phyloP scores from a whole-genome alignment of 2,888 invertebrate species.

The Drosophila paranaensis region DNA sequence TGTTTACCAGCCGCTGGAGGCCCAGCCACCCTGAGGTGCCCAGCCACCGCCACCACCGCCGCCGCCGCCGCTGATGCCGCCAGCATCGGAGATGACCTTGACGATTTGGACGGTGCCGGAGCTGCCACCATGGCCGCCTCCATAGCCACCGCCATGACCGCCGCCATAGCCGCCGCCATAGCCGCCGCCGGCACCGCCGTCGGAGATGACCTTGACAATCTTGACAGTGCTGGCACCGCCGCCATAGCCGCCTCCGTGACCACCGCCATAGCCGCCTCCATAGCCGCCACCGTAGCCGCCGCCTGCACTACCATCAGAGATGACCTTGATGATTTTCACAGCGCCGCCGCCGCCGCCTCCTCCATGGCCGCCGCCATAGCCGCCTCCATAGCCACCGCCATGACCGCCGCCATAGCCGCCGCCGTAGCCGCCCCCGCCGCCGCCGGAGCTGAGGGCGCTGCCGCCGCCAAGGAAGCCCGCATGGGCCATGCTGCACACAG shows the following conservation, averaged over 20 bases:
- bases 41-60: constrained; percentile 51
- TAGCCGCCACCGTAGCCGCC: constrained; percentile 44
- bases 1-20: constrained; percentile 60
- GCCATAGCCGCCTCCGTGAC: constrained; percentile 19
- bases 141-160: constrained; percentile 27
- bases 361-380: constrained; percentile 19
- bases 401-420: constrained; percentile 24
- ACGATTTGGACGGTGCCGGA: constrained; percentile 44
- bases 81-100: constrained; percentile 44
- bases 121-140: constrained; percentile 33
- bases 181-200: constrained; percentile 48
- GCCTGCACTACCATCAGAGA: constrained; percentile 38
- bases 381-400: constrained; percentile 14
- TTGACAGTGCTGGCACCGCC: constrained; percentile 38
- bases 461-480: constrained; percentile 70
- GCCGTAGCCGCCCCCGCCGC: constrained; percentile 56
- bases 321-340: constrained; percentile 39
- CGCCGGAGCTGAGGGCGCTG: constrained; percentile 56
- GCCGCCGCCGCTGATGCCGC: constrained; percentile 28
- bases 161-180: constrained; percentile 37
- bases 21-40: constrained; percentile 67
- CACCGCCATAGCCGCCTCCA: constrained; percentile 33
- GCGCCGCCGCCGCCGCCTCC: constrained; percentile 27
- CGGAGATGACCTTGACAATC: constrained; percentile 40
- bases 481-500: constrained; percentile 69